A percentile compares a stretch with the other conserved stretches of the same genome.
Evolutionary conservation across 2,113 vertebrate genomes (phyloP).

Genomic region (Cephalopholis sonnerati): DNA sequence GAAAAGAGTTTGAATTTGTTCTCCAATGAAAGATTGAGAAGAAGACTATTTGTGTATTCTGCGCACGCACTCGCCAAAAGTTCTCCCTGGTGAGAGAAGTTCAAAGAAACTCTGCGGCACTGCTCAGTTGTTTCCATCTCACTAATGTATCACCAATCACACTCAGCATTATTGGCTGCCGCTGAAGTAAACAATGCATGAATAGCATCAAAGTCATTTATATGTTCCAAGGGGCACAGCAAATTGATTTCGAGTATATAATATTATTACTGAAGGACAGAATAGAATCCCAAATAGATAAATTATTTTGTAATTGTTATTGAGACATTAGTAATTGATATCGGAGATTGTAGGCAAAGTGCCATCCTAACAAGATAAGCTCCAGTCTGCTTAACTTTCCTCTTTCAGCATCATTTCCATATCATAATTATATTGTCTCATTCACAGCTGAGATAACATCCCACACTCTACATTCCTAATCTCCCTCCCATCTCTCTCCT

Average conservation of each 20-base stretch:
- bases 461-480: constrained; percentile 85
- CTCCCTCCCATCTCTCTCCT: constrained; percentile 61
- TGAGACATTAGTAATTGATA: constrained; percentile 71
- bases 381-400: constrained; percentile 81
- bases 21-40: constrained; percentile 60
- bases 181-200: constrained; percentile 57
- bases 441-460: constrained; percentile 85
- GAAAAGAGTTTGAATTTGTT: constrained; percentile 69
- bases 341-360: constrained; percentile 63
- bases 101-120: constrained; percentile 34
- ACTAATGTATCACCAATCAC: constrained; percentile 56
- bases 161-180: constrained; percentile 51
- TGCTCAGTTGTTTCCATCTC: constrained; percentile 51
- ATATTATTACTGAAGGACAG: constrained; percentile 45
- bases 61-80: constrained; percentile 55
- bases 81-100: constrained; percentile 60
- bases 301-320: constrained; percentile 64
- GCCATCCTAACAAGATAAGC: constrained; percentile 85
- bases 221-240: constrained; percentile 53
- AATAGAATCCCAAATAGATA: constrained; percentile 43
- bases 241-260: constrained; percentile 67
- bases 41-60: constrained; percentile 61
- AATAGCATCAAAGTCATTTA: constrained; percentile 58
- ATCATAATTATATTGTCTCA: constrained; percentile 96
- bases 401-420: constrained; percentile 94